Evolutionary conservation across 2,888 invertebrate genomes (phyloP).

Genomic region (Lasioglossum calceatum): DNA sequence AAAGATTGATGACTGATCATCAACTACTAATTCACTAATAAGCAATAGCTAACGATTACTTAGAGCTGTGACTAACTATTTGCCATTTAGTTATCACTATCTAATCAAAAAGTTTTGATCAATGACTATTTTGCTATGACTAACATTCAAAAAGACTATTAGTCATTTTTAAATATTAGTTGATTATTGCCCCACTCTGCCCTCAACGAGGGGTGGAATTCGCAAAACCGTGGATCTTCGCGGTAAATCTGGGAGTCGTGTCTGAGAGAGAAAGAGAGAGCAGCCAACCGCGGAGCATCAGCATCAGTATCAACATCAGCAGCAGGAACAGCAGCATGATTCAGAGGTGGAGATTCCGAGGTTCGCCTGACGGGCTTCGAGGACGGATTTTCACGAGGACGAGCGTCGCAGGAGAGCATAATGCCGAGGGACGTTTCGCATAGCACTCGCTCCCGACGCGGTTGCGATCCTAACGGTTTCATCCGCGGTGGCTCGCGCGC

Average conservation of each 20-base stretch:
- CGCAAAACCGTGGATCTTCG: not conserved
- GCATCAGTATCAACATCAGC: not conserved
- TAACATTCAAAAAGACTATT: no score
- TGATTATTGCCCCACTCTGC: no score
- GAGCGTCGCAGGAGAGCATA: not conserved
- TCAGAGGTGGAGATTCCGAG: conserved; percentile 8
- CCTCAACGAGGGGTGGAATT: not conserved
- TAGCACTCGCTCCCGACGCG: conserved; percentile 39
- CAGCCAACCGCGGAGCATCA: not conserved
- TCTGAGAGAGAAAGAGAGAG: not conserved
- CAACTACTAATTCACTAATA: no score
- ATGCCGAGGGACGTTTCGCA: conserved; percentile 42
- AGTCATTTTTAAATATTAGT: no score
- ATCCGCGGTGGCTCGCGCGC: conserved; percentile 70
- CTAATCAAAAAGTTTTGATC: no score
- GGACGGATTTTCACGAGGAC: conserved; percentile 8
- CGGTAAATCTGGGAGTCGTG: not conserved
- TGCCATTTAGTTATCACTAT: no score
- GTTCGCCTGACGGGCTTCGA: not conserved
- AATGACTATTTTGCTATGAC: no score
- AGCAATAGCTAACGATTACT: no score
- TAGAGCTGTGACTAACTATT: no score
- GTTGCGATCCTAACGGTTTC: conserved; percentile 78
- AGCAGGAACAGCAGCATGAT: not conserved
- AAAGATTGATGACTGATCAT: no score